Base-by-base conservation (phyloP, 2,888 invertebrate species). In the Epistrophe eligans region DNA sequence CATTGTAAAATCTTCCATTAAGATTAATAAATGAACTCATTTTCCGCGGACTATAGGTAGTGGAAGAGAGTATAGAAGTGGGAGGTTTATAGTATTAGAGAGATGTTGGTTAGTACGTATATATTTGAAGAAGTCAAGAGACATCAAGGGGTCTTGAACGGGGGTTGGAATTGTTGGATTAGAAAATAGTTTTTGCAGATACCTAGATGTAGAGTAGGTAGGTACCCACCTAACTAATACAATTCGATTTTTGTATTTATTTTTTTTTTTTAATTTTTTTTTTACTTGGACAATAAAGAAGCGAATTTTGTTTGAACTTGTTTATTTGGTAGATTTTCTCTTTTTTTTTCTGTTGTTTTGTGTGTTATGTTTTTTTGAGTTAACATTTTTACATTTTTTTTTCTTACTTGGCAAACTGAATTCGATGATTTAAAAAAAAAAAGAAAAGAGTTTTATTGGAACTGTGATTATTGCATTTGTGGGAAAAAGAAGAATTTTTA, bases 1-100 rank as follows among this genome's bases (percentile, higher is more conserved):
- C 84, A 88, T 84, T 88, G 88, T 88, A 88, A 88, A 88, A 88
- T 88, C 88, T 88, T 84, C 88, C 84, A 88, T 88, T 88, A 84
- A 84, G 88, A 88, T 88, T 88, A 88, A 88, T 84, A 88, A 88
- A 88, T 88, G 76, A 88, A 88, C 88, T 88, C 88, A 84, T 88
- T 88, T 83, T 88, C 72, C 72, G 72, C 64, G 80, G 50, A 70
- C 71, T 87, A 77, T 82, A 48, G 32, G 58, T 50, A 35, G 58
- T 57, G 52, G 60, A 45, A 10, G 40, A 40, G 24, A 45, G 28
- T 15, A 24, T 24, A 48, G 6, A 13, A 38, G 58, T 28, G 67
- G n/a, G 13, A 66, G 32, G 24, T 40, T 45, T 62, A 24, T 40
- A 28, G 15, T 43, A 50, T 52, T 32, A 67, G 58, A 45, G 35